These are phyloP conservation scores for Rhingia rostrata DNA, from an alignment of 2,888 invertebrate species.

Conservation along the genomic window DNA sequence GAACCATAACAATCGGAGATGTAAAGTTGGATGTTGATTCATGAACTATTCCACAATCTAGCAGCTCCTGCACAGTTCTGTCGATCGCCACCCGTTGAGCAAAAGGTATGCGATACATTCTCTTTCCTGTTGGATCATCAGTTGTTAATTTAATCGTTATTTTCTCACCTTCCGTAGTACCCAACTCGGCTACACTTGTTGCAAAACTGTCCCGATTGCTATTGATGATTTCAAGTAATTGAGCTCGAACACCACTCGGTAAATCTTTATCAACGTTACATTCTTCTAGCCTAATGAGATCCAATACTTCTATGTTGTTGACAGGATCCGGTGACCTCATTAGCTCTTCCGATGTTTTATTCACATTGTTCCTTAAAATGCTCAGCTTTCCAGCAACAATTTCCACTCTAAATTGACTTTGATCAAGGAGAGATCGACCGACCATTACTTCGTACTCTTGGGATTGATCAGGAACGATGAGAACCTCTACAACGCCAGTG, in stretches of 20 bases:
- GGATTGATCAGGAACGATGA: conserved; percentile 1
- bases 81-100: conserved; percentile 1
- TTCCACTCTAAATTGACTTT: not conserved
- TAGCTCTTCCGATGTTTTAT: not conserved
- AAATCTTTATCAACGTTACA: conserved; percentile 5
- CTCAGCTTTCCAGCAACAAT: conserved; percentile 4
- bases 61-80: not conserved
- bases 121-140: too few relatives aligned
- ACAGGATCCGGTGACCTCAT: not conserved
- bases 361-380: not conserved
- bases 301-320: conserved; percentile 1
- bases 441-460: conserved; percentile 10
- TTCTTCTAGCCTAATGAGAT: not conserved
- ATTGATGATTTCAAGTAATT: conserved; percentile 1
- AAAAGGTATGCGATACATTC: too few relatives aligned
- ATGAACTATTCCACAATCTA: not conserved
- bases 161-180: too few relatives aligned
- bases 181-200: too few relatives aligned
- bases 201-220: too few relatives aligned
- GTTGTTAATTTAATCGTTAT: too few relatives aligned
- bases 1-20: not conserved
- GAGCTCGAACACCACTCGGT: not conserved
- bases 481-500: not conserved
- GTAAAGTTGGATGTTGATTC: conserved; percentile 1
- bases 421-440: not conserved